A percentile compares a stretch with the other conserved stretches of the same genome.
Conservation (phyloP, 1,140 invertebrate species). For the Acromyrmex echinatior region DNA sequence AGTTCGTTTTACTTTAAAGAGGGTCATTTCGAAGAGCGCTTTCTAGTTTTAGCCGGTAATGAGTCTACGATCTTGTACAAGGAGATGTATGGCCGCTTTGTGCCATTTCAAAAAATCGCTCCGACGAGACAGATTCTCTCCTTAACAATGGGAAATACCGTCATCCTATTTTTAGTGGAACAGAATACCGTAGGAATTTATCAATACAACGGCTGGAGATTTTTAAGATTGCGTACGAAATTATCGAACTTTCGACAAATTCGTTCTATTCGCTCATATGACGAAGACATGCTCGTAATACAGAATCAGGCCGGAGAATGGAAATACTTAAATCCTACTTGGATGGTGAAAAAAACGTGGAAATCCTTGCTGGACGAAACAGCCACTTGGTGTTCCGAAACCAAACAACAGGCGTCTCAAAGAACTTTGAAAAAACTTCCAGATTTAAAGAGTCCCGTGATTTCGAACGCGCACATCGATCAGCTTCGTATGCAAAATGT, state of each 20-base stretch:
- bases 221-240: conserved; percentile 73
- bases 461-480: conserved; percentile 65
- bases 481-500: conserved; percentile 64
- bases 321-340: conserved; percentile 65
- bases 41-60: conserved; percentile 63
- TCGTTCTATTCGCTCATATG: background rate
- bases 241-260: conserved; percentile 40
- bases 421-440: conserved; percentile 29
- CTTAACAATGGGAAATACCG: conserved; percentile 45
- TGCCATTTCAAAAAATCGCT: conserved; percentile 84
- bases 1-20: conserved; percentile 61
- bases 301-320: conserved; percentile 51
- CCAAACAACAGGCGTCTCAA: conserved; percentile 41
- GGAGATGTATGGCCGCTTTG: conserved; percentile 79
- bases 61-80: conserved; percentile 82
- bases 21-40: conserved; percentile 68
- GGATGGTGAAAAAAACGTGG: conserved; percentile 65
- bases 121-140: conserved; percentile 44
- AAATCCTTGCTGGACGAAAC: conserved; percentile 69
- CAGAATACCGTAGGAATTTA: conserved; percentile 71
- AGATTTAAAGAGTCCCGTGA: conserved; percentile 55
- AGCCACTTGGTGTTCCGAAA: conserved; percentile 71
- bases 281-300: conserved; percentile 38
- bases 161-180: conserved; percentile 63
- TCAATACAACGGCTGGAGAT: conserved; percentile 86